Evolutionary conservation across 2,797 vertebrate species (phyloP), one percentile per base, ranked within the genome.

Genomic region (Orientallactaga sibirica): DNA sequence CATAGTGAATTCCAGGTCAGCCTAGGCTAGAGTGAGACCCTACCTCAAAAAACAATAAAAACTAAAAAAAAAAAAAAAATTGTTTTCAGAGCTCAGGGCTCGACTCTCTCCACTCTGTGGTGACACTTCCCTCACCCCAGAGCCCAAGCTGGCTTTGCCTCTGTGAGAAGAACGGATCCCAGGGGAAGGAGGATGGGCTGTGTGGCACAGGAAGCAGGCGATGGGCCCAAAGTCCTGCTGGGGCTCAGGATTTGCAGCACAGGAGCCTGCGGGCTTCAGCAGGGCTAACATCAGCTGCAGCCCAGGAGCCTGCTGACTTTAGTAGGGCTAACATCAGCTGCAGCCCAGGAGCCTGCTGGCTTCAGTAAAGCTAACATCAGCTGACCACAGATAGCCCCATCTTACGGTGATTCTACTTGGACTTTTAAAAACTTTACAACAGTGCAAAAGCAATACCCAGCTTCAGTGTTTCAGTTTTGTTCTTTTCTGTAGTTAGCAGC

Each of bases 71-170:
- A 37, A 37, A 37, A 37, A 37, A 37, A 37, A 37, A 37, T 37
- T 37, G 33, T 37, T 37, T 37, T 37, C 81, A 92, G 87, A 90
- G 37, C 24, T 16, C 18, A 82, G 78, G 85, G 55, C 37, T 41
- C 27, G 79, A 76, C 68, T 82, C 82, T 85, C 33, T 81, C 27
- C 55, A 66, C 87, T 77, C 61, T 70, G 24, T 76, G 80, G 37
- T 85, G 81, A 95, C 85, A 85, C 62, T 87, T 85, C 43, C 25
- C 29, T 20, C n/a, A 68, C 84, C 87, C 82, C 78, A 12, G 52
- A n/a, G 58, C 78, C 43, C 77, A 37, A 3, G 52, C 86, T 94
- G 80, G 80, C 89, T 12, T 0, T 14, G 52, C 43, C 20, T 94
- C 84, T 94, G 77, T 96, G 93, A 85, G 7, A 12, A 6, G 74